A percentile compares a stretch with the other conserved stretches of the same genome.
Conservation (phyloP, 2,888 invertebrate species). For the Cantharis nigra region DNA sequence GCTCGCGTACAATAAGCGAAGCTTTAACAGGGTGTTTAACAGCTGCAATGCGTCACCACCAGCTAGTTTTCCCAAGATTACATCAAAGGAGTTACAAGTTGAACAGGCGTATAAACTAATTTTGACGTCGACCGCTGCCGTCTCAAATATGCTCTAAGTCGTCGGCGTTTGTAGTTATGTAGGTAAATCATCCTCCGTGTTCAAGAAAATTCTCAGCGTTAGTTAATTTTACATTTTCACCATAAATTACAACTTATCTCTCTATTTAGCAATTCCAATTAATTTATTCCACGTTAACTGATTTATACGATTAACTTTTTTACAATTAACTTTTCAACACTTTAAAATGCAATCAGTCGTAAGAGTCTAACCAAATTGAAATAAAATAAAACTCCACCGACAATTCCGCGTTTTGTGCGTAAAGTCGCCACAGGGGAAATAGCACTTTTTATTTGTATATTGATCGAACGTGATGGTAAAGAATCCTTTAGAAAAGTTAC, state of each 20-base stretch:
- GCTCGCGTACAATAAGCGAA: slow-evolving; percentile 37
- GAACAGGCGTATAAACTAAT: slow-evolving; percentile 38
- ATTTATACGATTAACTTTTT: not conserved
- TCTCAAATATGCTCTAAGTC: slow-evolving; percentile 28
- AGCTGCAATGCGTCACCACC: slow-evolving; percentile 44
- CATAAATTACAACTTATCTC: slow-evolving; percentile 28
- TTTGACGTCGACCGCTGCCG: slow-evolving; percentile 24
- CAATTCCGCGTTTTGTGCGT: slow-evolving; percentile 15
- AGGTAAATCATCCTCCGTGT: not conserved
- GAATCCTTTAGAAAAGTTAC: slow-evolving; percentile 6
- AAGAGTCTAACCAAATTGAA: slow-evolving; percentile 18
- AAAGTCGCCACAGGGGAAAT: slow-evolving; percentile 23
- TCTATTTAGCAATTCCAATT: slow-evolving; percentile 33
- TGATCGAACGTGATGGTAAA: slow-evolving; percentile 12
- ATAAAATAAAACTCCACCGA: slow-evolving; percentile 20
- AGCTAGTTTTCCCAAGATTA: slow-evolving; percentile 33
- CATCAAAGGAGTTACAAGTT: slow-evolving; percentile 39
- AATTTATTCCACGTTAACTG: slow-evolving; percentile 27
- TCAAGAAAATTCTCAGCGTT: not conserved
- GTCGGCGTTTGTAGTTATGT: not conserved
- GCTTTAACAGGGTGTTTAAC: slow-evolving; percentile 39
- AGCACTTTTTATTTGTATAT: slow-evolving; percentile 27
- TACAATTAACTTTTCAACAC: not conserved
- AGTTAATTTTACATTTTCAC: not conserved
- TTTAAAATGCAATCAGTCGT: not conserved